Conservation (phyloP, 2,113 vertebrate genomes). For the Phylloscopus trochiloides region DNA sequence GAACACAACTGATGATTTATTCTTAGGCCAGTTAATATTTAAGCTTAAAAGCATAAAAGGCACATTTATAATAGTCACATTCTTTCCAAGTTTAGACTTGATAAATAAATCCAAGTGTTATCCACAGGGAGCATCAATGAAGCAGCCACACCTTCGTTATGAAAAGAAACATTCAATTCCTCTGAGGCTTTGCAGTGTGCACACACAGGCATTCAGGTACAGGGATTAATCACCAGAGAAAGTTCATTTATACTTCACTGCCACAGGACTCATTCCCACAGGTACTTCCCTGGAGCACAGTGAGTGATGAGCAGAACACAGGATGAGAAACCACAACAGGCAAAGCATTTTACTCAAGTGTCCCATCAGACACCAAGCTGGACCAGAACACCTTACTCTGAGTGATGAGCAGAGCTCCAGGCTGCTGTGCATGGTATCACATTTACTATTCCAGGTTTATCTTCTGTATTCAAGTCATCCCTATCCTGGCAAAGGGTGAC, state of each 20-base stretch:
- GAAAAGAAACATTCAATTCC: not conserved
- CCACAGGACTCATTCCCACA: not conserved
- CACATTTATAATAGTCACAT: not conserved
- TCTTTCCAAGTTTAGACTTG: not conserved
- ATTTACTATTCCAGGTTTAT: accelerated
- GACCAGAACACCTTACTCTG: not conserved
- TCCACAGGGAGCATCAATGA: not conserved
- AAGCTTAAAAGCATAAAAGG: not conserved
- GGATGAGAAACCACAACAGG: not conserved
- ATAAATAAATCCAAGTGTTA: not conserved
- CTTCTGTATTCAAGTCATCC: not conserved
- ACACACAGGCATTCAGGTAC: not conserved
- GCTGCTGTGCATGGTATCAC: not conserved
- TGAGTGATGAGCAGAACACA: not conserved
- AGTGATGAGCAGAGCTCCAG: not conserved
- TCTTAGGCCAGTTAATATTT: not conserved
- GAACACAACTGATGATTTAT: not conserved
- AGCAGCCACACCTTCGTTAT: not conserved
- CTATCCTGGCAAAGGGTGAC: not conserved
- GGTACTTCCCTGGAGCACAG: not conserved
- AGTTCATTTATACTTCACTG: not conserved
- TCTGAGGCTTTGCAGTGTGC: not conserved
- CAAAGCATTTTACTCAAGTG: not conserved
- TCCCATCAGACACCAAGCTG: not conserved
- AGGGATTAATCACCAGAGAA: not conserved